Evolutionary conservation across 2,797 vertebrate species (phyloP), one percentile per base, ranked within the genome.

Genomic region (Centropyge bicolor): DNA sequence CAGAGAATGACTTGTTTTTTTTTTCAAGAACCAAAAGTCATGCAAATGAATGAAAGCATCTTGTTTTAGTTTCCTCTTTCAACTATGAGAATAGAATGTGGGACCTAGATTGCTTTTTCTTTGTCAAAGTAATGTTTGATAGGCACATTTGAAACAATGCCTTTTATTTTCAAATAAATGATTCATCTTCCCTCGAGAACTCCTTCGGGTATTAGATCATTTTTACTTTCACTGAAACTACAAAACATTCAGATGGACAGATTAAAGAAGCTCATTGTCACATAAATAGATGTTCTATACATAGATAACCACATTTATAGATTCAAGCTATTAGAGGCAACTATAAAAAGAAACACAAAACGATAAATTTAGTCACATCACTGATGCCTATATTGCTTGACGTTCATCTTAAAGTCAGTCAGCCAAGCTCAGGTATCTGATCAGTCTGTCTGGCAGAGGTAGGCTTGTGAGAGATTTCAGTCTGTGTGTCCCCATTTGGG

Each of bases 371-470:
- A 90, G 81, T 75, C 70, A 24, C 68, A 56, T 67, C 75, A 78
- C 70, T 79, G 76, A 76, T 43, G 54, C 70, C 17, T 45, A 72
- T 70, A 62, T 59, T 70, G 54, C 40, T 60, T 79, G 63, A 81
- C 36, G 67, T 77, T 85, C 40, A 62, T 81, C 54, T 83, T 69
- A 52, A 77, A 78, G 63, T 91, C 87, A 87, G 67, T 82, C 82
- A 64, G 71, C 54, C 48, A 90, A 70, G 35, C 70, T 89, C 61
- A 99, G 88, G 89, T 97, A 99, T 35, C 92, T 92, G 59, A 97
- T 95, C 79, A 99, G 86, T 91, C 96, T 96, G 86, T 93, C 86
- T 0, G 98, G 98, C 27, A 99, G 94, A 1, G 97, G 98, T 87
- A 99, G 88, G 0, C 92, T 93, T 66, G 95, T 88, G 3, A 99